These are phyloP conservation scores for Polylopha cassiicola DNA, from an alignment of 2,888 invertebrate species.

Conservation along the genomic window DNA sequence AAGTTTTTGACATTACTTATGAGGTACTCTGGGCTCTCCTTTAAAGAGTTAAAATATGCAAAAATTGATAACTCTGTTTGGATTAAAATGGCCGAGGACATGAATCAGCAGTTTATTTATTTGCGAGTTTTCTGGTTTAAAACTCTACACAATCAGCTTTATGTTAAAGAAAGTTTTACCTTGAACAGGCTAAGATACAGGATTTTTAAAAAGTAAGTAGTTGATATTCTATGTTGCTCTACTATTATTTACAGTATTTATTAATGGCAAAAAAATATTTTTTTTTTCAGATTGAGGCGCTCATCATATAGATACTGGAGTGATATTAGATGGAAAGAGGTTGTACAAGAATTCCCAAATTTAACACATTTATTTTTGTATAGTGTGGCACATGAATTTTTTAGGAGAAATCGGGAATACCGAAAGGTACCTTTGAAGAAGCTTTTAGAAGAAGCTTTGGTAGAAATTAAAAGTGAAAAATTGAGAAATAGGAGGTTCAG, in stretches of 20 bases:
- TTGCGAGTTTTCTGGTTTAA: slow-evolving; percentile 20
- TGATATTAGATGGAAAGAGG: slow-evolving; percentile 25
- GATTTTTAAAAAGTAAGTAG: slow-evolving; percentile 23
- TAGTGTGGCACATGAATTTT: background rate
- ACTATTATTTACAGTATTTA: no score
- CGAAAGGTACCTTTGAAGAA: slow-evolving; percentile 7
- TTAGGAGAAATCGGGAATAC: slow-evolving; percentile 5
- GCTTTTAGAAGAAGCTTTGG: background rate
- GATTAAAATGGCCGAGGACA: slow-evolving; percentile 18
- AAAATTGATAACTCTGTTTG: slow-evolving; percentile 17
- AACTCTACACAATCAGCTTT: slow-evolving; percentile 23
- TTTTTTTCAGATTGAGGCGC: slow-evolving; percentile 17
- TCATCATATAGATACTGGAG: slow-evolving; percentile 21
- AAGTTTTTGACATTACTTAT: slow-evolving; percentile 21
- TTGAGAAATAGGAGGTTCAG: no score
- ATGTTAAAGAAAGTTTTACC: slow-evolving; percentile 18
- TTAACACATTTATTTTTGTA: slow-evolving; percentile 21
- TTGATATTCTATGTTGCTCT: background rate
- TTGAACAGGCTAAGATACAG: slow-evolving; percentile 13
- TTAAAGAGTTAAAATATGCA: slow-evolving; percentile 20
- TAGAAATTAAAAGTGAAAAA: background rate
- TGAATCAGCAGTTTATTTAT: slow-evolving; percentile 3
- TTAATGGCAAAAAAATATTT: background rate
- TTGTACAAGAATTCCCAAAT: slow-evolving; percentile 22
- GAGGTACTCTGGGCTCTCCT: slow-evolving; percentile 8